Conservation (phyloP, 2,113 vertebrate genomes). For the Paradoxurus hermaphroditus region DNA sequence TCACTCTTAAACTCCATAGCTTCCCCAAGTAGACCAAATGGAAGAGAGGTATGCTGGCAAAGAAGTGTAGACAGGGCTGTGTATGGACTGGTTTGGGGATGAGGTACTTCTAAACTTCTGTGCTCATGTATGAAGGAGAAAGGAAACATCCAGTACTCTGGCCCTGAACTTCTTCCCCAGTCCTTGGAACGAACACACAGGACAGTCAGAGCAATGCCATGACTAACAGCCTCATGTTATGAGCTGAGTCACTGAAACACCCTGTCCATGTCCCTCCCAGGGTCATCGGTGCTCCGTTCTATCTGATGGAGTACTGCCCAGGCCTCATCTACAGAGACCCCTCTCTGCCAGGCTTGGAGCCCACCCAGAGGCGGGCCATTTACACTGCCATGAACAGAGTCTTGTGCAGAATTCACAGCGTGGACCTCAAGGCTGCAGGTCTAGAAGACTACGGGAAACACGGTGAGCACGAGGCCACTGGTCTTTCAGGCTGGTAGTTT, state of each 20-base stretch:
- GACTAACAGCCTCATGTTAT: neutral
- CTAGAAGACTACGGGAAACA: conserved; percentile 80
- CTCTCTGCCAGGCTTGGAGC: conserved; percentile 79
- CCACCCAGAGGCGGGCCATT: conserved; percentile 68
- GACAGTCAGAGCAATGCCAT: neutral
- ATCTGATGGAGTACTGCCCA: conserved; percentile 85
- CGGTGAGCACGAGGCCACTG: conserved; percentile 59
- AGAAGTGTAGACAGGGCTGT: neutral
- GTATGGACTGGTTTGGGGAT: neutral
- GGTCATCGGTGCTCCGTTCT: conserved; percentile 85
- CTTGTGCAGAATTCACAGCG: conserved; percentile 86
- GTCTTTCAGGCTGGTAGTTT: neutral
- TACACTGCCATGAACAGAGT: conserved; percentile 83
- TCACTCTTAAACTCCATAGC: neutral
- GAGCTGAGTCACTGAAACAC: neutral
- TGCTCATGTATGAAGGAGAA: neutral
- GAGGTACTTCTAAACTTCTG: neutral
- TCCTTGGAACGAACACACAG: rapidly evolving
- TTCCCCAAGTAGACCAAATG: neutral
- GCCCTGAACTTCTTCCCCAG: neutral
- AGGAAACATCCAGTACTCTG: neutral
- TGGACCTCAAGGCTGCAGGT: conserved; percentile 71
- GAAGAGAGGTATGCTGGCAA: neutral
- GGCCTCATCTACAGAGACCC: conserved; percentile 81
- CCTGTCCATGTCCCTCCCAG: conserved; percentile 64